A percentile compares a stretch with the other conserved stretches of the same genome.
Conservation (phyloP, 1,140 invertebrate species). For the Proctacanthus coquilletti region DNA sequence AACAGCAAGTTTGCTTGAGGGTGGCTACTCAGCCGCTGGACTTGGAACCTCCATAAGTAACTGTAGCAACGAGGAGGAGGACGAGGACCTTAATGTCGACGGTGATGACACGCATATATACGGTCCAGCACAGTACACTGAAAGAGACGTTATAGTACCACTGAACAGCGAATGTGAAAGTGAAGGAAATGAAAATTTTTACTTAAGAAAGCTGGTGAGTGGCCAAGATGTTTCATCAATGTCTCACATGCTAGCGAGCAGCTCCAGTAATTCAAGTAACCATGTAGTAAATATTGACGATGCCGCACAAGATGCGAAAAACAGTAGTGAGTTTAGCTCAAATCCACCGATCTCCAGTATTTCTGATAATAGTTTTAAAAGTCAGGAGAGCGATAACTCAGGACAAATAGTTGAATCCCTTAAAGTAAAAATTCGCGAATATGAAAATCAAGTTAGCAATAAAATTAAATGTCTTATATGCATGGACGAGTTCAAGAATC, state of each 20-base stretch:
- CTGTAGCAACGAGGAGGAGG: constrained; percentile 40
- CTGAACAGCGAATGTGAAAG: constrained; percentile 34
- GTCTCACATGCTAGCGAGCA: constrained; percentile 8
- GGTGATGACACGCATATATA: constrained; percentile 59
- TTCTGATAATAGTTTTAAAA: too few relatives aligned
- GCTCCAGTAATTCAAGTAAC: constrained; percentile 3
- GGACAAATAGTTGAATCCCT: constrained; percentile 58
- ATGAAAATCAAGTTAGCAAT: constrained; percentile 35
- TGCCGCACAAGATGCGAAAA: background rate
- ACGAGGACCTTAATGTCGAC: constrained; percentile 64
- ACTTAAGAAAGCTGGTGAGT: constrained; percentile 37
- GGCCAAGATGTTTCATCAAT: constrained; percentile 22
- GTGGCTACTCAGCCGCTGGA: constrained; percentile 45
- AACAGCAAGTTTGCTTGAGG: constrained; percentile 49
- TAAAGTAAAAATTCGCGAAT: constrained; percentile 48
- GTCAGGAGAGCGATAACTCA: too few relatives aligned
- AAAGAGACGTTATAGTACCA: constrained; percentile 49
- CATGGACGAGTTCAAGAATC: constrained; percentile 69
- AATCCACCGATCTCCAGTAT: too few relatives aligned
- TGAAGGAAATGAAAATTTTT: constrained; percentile 13
- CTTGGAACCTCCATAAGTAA: constrained; percentile 35
- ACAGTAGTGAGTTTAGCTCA: too few relatives aligned
- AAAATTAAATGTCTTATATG: constrained; percentile 70
- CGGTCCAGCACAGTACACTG: constrained; percentile 70
- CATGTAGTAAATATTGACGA: background rate